phyloP scores from a whole-genome alignment of 1,140 invertebrate genomes.

The Sycophaga agraensis region DNA sequence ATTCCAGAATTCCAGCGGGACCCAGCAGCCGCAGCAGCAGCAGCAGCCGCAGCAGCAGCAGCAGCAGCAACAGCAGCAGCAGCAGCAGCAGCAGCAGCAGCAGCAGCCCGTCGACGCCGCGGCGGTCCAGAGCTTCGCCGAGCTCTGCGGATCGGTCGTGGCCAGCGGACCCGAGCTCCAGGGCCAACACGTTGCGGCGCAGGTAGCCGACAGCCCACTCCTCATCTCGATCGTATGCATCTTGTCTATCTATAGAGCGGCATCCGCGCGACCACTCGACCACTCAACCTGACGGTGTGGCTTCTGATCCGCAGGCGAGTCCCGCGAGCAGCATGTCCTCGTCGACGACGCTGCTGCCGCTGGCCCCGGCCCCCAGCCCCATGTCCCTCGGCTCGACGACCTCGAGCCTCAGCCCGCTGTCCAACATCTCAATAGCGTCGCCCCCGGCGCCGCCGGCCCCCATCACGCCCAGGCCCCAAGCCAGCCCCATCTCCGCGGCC shows the following conservation, averaged over 20 bases:
- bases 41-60: no score
- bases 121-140: constrained; percentile 61
- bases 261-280: no score
- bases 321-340: constrained; percentile 45
- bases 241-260: no score
- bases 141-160: constrained; percentile 61
- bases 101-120: not conserved
- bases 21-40: constrained; percentile 28
- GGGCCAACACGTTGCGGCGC: constrained; percentile 44
- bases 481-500: constrained; percentile 51
- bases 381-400: constrained; percentile 65
- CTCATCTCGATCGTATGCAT: constrained; percentile 24
- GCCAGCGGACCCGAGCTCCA: not conserved
- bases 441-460: constrained; percentile 59
- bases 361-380: constrained; percentile 63
- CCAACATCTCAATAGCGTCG: constrained; percentile 64
- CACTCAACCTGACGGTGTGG: no score
- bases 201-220: constrained; percentile 36
- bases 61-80: constrained; percentile 43
- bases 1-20: constrained; percentile 46
- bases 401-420: constrained; percentile 72
- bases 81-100: not conserved
- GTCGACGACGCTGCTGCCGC: constrained; percentile 54
- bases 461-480: constrained; percentile 61
- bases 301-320: no score